phyloP scores from a whole-genome alignment of 2,888 invertebrate genomes.

The Synergus gifuensis region DNA sequence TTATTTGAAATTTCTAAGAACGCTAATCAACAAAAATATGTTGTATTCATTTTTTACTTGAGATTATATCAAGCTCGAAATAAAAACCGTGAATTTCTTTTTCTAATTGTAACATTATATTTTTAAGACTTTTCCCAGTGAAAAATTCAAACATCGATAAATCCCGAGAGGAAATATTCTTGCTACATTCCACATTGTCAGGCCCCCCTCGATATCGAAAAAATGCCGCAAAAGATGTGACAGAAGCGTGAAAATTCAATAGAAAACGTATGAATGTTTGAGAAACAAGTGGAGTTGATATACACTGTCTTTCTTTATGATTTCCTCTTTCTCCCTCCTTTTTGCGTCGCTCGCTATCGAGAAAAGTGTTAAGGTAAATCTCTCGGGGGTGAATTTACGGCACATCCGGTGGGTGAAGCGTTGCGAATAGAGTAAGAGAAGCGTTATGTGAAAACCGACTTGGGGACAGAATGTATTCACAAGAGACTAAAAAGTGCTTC shows the following conservation, averaged over 20 bases:
- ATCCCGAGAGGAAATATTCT: neutral
- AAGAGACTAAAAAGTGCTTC: slow-evolving; percentile 47
- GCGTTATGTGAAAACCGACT: slow-evolving; percentile 17
- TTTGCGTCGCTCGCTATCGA: slow-evolving; percentile 49
- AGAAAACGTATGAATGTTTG: neutral
- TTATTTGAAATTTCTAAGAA: no score
- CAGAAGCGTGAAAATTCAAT: neutral
- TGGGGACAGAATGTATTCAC: slow-evolving; percentile 49
- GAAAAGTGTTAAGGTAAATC: slow-evolving; percentile 59
- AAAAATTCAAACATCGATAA: no score
- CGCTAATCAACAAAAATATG: no score
- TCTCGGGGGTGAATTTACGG: slow-evolving; percentile 62
- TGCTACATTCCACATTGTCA: neutral
- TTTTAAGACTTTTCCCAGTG: no score
- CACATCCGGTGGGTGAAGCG: slow-evolving; percentile 46
- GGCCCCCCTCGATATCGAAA: neutral
- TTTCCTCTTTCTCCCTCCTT: slow-evolving; percentile 47
- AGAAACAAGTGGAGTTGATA: slow-evolving; percentile 2
- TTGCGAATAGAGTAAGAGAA: slow-evolving; percentile 9
- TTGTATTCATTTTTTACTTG: no score
- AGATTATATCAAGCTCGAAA: no score
- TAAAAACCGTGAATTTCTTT: no score
- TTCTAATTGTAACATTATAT: no score
- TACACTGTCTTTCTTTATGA: slow-evolving; percentile 46
- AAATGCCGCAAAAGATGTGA: neutral